phyloP scores from a whole-genome alignment of 1,140 invertebrate species.

The Cotesia typhae region DNA sequence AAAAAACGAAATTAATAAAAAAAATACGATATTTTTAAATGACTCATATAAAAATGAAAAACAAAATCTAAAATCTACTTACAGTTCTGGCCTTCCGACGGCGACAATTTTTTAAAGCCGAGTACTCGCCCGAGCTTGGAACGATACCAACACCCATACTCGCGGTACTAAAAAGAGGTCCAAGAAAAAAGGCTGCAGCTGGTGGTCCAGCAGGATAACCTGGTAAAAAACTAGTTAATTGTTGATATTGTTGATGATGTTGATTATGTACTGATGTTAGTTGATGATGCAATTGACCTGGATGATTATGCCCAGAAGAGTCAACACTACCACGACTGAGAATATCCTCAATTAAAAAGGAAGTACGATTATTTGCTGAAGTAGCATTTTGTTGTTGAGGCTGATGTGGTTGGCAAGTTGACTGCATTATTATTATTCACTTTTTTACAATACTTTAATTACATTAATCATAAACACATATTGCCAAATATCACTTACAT shows the following conservation, averaged over 20 bases:
- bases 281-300: constrained; percentile 50
- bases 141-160: constrained; percentile 61
- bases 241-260: constrained; percentile 63
- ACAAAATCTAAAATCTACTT: constrained; percentile 38
- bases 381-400: constrained; percentile 57
- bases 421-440: constrained; percentile 53
- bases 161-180: constrained; percentile 56
- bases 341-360: constrained; percentile 85
- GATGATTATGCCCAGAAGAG: constrained; percentile 54
- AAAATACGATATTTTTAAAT: too few species aligned
- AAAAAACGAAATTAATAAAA: too few species aligned
- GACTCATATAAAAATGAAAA: too few species aligned
- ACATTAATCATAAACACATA: not conserved
- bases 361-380: constrained; percentile 64
- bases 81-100: constrained; percentile 93
- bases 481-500: too few species aligned
- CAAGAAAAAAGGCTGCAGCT: constrained; percentile 64
- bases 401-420: constrained; percentile 59
- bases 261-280: constrained; percentile 49
- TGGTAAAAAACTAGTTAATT: constrained; percentile 62
- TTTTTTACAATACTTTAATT: not conserved
- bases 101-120: constrained; percentile 86
- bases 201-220: constrained; percentile 64
- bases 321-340: constrained; percentile 71
- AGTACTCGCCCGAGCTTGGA: constrained; percentile 56